These are phyloP conservation scores for Prenolepis imparis DNA, from an alignment of 2,888 invertebrate genomes.

Conservation along the genomic window DNA sequence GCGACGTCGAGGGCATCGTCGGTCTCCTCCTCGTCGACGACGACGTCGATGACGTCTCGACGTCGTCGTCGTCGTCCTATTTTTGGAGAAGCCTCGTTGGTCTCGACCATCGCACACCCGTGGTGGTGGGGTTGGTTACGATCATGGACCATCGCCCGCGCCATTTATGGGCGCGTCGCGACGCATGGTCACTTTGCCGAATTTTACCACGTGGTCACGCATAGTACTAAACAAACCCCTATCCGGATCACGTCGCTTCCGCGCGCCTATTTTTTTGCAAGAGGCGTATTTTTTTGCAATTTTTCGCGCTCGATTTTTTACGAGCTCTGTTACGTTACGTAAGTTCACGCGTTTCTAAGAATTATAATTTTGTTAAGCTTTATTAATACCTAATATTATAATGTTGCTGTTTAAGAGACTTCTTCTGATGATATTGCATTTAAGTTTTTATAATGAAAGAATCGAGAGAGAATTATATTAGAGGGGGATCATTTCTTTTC, in stretches of 20 bases:
- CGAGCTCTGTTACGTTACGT: too few species aligned
- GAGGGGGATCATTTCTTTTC: not conserved
- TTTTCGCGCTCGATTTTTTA: not conserved
- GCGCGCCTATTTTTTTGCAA: not conserved
- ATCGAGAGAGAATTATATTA: too few species aligned
- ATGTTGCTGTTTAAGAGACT: not conserved
- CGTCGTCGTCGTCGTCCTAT: conserved; percentile 79
- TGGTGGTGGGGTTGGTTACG: conserved; percentile 80
- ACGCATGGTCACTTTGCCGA: conserved; percentile 74
- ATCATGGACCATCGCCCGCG: conserved; percentile 84
- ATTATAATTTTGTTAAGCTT: not conserved
- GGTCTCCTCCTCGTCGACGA: conserved; percentile 73
- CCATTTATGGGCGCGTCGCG: conserved; percentile 85
- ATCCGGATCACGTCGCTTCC: conserved; percentile 18
- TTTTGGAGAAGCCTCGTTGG: conserved; percentile 84
- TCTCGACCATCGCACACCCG: conserved; percentile 69
- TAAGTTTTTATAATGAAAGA: not conserved
- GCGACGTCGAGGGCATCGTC: conserved; percentile 58
- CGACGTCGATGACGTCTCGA: conserved; percentile 66
- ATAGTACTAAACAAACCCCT: not conserved
- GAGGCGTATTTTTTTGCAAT: too few species aligned
- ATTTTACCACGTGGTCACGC: conserved; percentile 58
- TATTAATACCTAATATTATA: not conserved
- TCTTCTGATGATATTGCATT: not conserved
- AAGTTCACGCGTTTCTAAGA: not conserved